Conservation (phyloP, 2,113 vertebrate genomes). For the Ageneiosus marmoratus region DNA sequence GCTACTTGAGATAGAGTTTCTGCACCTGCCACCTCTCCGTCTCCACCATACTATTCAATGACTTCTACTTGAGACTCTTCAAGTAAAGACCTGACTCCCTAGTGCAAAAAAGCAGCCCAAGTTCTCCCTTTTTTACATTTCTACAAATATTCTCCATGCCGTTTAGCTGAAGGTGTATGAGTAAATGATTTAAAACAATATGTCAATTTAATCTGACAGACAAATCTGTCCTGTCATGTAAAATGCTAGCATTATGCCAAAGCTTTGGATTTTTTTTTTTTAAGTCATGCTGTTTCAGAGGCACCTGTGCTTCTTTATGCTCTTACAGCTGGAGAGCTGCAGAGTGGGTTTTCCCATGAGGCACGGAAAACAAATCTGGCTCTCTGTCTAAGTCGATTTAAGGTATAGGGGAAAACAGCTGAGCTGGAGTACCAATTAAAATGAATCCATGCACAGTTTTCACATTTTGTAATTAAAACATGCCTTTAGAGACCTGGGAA, state of each 20-base stretch:
- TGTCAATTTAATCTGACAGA: conserved; percentile 39
- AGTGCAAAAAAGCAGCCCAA: neutral
- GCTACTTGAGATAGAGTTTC: neutral
- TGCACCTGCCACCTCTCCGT: neutral
- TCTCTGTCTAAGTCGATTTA: conserved; percentile 61
- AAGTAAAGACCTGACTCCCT: neutral
- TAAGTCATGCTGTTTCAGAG: conserved; percentile 59
- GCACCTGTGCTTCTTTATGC: conserved; percentile 54
- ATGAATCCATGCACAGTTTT: conserved; percentile 64
- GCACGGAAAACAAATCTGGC: conserved; percentile 48
- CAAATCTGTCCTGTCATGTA: conserved; percentile 65
- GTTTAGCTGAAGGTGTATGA: too few relatives aligned
- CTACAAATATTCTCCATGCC: neutral
- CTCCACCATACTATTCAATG: neutral
- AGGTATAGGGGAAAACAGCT: conserved; percentile 64
- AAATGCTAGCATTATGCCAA: conserved; percentile 61
- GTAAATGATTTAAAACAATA: neutral
- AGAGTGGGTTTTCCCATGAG: conserved; percentile 34
- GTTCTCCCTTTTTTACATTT: neutral
- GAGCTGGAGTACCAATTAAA: conserved; percentile 65
- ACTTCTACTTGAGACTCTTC: neutral
- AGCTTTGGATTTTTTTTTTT: conserved; percentile 57
- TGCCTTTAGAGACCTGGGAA: conserved; percentile 63
- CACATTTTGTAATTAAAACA: conserved; percentile 71
- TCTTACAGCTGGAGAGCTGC: conserved; percentile 54